phyloP scores from a whole-genome alignment of 2,113 vertebrate genomes.

The Galeopterus variegatus region DNA sequence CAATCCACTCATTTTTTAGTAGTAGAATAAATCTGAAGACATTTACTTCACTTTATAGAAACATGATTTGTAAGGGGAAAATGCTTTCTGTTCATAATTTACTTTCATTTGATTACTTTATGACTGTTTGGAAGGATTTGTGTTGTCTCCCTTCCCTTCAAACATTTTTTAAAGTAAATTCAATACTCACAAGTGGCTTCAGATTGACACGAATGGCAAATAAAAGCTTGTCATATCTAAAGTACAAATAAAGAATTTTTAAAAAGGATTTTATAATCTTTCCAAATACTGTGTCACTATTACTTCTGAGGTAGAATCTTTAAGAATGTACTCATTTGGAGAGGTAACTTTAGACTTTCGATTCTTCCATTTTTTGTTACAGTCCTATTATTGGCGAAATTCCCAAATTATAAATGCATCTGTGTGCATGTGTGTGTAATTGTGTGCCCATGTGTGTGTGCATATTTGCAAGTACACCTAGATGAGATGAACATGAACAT shows the following conservation, averaged over 20 bases:
- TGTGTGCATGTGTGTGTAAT: too few relatives aligned
- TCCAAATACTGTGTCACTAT: neutral
- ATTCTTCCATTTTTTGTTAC: neutral
- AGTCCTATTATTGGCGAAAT: neutral
- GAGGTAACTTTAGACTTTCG: neutral
- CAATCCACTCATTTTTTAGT: constrained; percentile 4
- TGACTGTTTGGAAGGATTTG: neutral
- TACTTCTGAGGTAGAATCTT: neutral
- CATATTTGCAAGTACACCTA: neutral
- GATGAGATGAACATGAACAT: neutral
- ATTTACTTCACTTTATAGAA: constrained; percentile 26
- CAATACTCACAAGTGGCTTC: neutral
- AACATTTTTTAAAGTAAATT: constrained; percentile 20
- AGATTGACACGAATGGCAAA: neutral
- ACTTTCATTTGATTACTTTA: neutral
- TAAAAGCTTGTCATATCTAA: neutral
- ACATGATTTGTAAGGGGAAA: neutral
- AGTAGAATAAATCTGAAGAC: constrained; percentile 37
- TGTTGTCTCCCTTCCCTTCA: neutral
- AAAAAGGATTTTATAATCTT: neutral
- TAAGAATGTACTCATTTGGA: neutral
- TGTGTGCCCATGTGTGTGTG: too few relatives aligned
- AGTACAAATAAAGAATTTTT: neutral
- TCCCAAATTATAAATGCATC: neutral
- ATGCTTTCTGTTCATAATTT: constrained; percentile 2